Evolutionary conservation across 1,140 invertebrate species (phyloP).

Genomic region (Steinernema khuongi): DNA sequence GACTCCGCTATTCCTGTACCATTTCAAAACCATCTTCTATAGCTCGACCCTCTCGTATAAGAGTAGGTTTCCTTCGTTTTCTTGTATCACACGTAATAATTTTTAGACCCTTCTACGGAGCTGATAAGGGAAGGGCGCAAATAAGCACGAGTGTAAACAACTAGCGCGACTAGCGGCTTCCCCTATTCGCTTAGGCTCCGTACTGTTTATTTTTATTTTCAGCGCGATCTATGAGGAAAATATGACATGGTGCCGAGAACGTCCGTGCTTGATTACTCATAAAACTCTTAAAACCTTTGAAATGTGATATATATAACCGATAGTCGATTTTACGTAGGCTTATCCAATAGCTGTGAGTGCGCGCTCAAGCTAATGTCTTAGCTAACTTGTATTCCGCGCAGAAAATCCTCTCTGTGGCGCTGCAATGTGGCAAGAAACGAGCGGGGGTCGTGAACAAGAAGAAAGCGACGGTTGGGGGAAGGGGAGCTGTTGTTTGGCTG

Average conservation of each 20-base stretch:
- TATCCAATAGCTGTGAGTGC: too few relatives aligned
- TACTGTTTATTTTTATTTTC: slow-evolving; percentile 1
- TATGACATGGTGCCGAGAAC: background rate
- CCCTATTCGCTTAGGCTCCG: background rate
- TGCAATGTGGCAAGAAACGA: background rate
- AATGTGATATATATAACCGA: background rate
- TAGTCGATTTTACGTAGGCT: background rate
- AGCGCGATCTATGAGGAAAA: too few relatives aligned
- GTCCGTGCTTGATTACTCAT: background rate
- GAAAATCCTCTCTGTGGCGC: background rate
- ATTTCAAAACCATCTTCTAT: too few relatives aligned
- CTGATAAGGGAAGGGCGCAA: background rate
- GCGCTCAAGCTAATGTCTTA: background rate
- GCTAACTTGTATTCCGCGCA: background rate
- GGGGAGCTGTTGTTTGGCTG: background rate
- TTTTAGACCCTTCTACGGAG: too few relatives aligned
- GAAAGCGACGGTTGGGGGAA: background rate
- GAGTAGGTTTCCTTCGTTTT: too few relatives aligned
- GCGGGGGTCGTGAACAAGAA: background rate
- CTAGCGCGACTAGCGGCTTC: background rate
- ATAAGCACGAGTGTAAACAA: background rate
- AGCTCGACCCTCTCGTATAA: too few relatives aligned
- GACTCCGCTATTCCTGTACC: too few relatives aligned
- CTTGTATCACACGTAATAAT: too few relatives aligned
- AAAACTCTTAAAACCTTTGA: too few relatives aligned